Base-by-base conservation (phyloP, 2,888 invertebrate genomes). In the Tetanocera ferruginea region DNA sequence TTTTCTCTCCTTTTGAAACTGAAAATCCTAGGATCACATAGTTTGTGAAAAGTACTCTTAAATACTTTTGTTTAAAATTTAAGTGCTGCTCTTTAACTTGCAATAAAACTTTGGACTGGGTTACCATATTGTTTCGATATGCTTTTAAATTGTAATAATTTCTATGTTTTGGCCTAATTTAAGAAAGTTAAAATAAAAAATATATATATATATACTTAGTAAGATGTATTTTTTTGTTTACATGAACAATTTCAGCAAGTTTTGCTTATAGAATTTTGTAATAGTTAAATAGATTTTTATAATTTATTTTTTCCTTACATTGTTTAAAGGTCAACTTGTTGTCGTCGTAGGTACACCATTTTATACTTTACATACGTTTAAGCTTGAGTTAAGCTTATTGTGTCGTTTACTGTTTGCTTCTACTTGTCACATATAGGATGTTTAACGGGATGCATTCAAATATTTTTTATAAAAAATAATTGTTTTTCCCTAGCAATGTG, bases 121-220 rank as follows among this genome's bases (percentile, higher is more conserved):
- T 51, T 25, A 9, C 51, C 51, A 51, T 25, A 23, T 73, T 34
- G 2, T 73, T 73, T 62, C 73, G 73, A 73, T 73, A 73, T 73
- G 73, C 73, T 73, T 73, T 73, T 62, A 62, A 73, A 62, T 73
- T 73, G 60, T 43, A 62, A 62, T 51, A 49, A 49, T 55, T 60
- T 62, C 73, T 62, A 73, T 5, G 6, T 60, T 60, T 37, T 69
- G 37, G 23, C 62, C 62, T 62, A 43, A 73, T n/a, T 62, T 73
- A 25, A 73, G 25, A 62, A 73, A 60, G 55, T 71, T 71, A 23
- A 43, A 9, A 55, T 70, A 31, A 64, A 64, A 64, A 64, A 34
- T 34, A 64, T 64, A n/a, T 9, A 5, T 55, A 6, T 6, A 6
- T 11, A 37, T 37, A 31, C 31, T 37, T 6, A 37, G 37, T 37